Base-by-base conservation (phyloP, 2,888 invertebrate species). In the Gibbula magus region DNA sequence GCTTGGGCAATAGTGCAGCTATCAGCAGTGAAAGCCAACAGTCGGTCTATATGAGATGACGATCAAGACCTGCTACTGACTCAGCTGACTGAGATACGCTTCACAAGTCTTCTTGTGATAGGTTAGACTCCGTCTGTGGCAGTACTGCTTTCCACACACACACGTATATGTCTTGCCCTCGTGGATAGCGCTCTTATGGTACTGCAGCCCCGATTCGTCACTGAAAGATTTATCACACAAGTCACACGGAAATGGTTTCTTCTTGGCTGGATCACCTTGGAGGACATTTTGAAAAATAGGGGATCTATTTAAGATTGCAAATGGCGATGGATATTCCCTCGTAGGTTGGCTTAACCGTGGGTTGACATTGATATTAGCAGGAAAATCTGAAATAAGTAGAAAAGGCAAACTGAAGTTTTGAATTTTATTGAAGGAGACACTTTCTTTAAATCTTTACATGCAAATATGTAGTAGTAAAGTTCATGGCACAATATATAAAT, bases 91-190 rank as follows among this genome's bases (percentile, higher is more conserved):
- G 0, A 70, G 39, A 70, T 70, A 70, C 10, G 20, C 32, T 35
- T 32, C 35, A 70, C 70, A 70, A 2, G 70, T 70, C 35, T 70
- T 70, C 70, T 39, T 70, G 39, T 70, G 70, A 20, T 35, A 70
- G 18, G 70, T 39, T 2, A 70, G 39, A 25, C 70, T 70, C 18
- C 70, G 22, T 35, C 39, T 70, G 35, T 70, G 70, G n/a, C 20
- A 70, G 20, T 70, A 70, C 70, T 70, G 32, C 35, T 70, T 70
- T 39, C 70, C 70, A 70, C 70, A 70, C 70, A 39, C 70, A 70
- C 70, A 70, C 4, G 29, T 20, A 39, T 35, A 70, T n/a, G 70
- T 70, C 3, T 35, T 35, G 2, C 70, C 70, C 10, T 70, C 70
- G 20, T 70, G 70, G 32, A 70, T 70, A 20, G 70, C 70, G 8